Conservation (phyloP, 2,888 invertebrate species). For the Calameuta pallipes region DNA sequence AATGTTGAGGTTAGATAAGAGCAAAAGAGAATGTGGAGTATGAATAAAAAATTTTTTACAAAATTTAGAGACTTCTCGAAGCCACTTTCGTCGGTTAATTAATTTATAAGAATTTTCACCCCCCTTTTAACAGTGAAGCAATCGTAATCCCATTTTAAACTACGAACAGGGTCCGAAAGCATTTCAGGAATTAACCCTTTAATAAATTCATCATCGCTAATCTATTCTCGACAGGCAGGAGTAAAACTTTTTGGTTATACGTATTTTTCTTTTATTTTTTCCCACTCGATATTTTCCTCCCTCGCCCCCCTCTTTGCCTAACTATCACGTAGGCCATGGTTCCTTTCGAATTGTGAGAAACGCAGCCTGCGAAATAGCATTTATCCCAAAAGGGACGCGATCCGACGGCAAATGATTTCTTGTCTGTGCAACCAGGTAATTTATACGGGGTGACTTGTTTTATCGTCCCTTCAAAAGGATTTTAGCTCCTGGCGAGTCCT, state of each 20-base stretch:
- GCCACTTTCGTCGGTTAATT: not conserved
- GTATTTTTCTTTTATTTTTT: not conserved
- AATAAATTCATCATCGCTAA: not conserved
- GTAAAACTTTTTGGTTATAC: not conserved
- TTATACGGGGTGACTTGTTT: not conserved
- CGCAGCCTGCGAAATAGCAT: not conserved
- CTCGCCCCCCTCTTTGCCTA: not conserved
- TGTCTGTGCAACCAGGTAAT: not conserved
- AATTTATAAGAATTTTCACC: not conserved
- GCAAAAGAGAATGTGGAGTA: not conserved
- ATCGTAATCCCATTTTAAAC: not conserved
- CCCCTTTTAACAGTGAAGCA: not conserved
- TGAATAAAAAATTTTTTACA: not conserved
- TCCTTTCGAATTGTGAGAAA: not conserved
- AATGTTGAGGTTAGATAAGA: not conserved
- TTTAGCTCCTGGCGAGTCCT: not conserved
- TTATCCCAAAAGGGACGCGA: not conserved
- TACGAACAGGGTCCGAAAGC: not conserved
- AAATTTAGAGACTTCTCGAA: not conserved
- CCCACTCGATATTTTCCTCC: not conserved
- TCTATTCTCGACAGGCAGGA: not conserved
- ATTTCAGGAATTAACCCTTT: not conserved
- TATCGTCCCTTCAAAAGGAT: not conserved
- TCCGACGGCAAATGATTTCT: not conserved
- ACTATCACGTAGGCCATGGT: not conserved